phyloP scores from a whole-genome alignment of 2,113 vertebrate species.

The Castor canadensis region DNA sequence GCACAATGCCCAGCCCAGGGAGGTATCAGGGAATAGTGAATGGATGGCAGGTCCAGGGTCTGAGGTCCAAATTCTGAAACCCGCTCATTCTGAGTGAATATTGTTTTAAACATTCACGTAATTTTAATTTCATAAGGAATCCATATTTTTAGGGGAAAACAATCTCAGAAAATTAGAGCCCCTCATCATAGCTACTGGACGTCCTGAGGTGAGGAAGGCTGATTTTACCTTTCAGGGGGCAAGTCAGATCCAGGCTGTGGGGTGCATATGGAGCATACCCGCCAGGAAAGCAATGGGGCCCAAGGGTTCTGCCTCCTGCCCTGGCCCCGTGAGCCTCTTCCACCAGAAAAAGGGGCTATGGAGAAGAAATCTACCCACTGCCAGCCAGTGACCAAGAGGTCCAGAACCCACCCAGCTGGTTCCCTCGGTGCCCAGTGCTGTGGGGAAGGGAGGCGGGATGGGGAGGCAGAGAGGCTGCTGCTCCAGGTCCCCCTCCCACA shows the following conservation, averaged over 20 bases:
- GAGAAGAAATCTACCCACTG: neutral
- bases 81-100: neutral
- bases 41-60: neutral
- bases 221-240: neutral
- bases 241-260: neutral
- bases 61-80: neutral
- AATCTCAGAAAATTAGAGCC: neutral
- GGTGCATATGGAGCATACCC: slow-evolving; percentile 47
- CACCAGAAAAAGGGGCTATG: neutral
- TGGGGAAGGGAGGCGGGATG: neutral
- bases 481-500: fast-evolving
- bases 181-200: neutral
- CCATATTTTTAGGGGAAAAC: neutral
- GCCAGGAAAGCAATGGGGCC: slow-evolving; percentile 29
- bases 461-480: neutral
- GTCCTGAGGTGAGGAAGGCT: neutral
- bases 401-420: neutral
- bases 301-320: neutral
- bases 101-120: neutral
- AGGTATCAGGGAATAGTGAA: neutral
- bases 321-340: neutral
- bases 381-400: neutral
- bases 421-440: neutral
- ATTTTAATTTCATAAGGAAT: slow-evolving; percentile 1
- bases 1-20: neutral